Base-by-base conservation (phyloP, 2,888 invertebrate species). In the Alcis repandata region DNA sequence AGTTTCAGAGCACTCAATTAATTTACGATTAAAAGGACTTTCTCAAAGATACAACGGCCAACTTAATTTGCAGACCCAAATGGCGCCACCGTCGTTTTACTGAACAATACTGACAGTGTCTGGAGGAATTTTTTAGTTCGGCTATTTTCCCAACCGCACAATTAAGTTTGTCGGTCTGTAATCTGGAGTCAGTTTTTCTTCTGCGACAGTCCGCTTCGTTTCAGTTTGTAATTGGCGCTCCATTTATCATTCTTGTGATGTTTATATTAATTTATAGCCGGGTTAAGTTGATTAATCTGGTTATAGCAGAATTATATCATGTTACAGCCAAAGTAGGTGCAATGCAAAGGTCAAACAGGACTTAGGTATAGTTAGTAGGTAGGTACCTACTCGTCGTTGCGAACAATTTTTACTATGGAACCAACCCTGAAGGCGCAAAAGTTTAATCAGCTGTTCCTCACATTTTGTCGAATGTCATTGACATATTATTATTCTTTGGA, bases 181-280 rank as follows among this genome's bases (percentile, higher is more conserved):
- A 62, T 51, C 43, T 36, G 45, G 51, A 52, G 57, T 38, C 27
- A 57, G 36, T 63, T 63, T 41, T 52, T 56, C 36, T 51, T 56
- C n/a, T 0, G 22, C 15, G 20, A 20, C 48, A n/a, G 11, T 19
- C 41, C 40, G 19, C 9, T 22, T 45, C 45, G 52, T 57, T 38
- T 57, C 49, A 52, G n/a, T 52, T 38, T 11, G 3, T 52, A 63
- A 63, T 52, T 63, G 57, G 51, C 1, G 45, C n/a, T 38, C 32
- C 51, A 52, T 63, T 63, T 56, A 49, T 62, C 62, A 62, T 43
- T 17, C 7, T 22, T 38, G n/a, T 56, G 54, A 43, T 41, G 43
- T 56, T 41, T 56, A 43, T 56, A 56, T 56, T 56, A 56, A 56
- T 56, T 56, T 43, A 56, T 40, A 17, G 15, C 53, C 2, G n/a